Conservation (phyloP, 35 echinoderm and acorn worm genomes). For the Chiridota heheva region DNA sequence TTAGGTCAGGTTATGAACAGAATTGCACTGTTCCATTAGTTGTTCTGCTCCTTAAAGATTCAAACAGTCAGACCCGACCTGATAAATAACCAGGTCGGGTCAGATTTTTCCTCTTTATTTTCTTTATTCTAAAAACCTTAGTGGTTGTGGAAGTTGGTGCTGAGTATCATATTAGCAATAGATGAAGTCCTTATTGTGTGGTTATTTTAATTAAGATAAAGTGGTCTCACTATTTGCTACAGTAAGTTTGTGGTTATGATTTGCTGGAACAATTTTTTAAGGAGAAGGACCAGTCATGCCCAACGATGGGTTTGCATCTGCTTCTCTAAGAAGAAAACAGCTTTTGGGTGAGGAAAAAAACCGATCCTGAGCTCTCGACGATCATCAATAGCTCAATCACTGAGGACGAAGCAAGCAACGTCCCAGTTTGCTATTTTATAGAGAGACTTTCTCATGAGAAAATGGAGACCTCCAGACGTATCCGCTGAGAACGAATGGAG, state of each 20-base stretch:
- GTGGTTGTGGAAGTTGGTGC: too few relatives aligned
- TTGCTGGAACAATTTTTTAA: neutral
- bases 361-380: neutral
- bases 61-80: too few relatives aligned
- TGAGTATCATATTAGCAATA: too few relatives aligned
- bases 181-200: neutral
- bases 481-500: constrained; percentile 17
- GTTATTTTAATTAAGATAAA: neutral
- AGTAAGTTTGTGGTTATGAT: neutral
- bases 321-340: neutral
- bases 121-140: too few relatives aligned
- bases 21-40: too few relatives aligned
- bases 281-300: neutral
- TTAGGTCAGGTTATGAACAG: too few relatives aligned
- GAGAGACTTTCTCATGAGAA: constrained; percentile 7
- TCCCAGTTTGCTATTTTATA: constrained; percentile 34
- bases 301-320: neutral
- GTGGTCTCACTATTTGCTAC: neutral
- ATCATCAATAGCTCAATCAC: neutral
- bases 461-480: constrained; percentile 37
- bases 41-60: too few relatives aligned
- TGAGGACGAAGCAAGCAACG: neutral
- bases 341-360: constrained; percentile 3
- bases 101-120: too few relatives aligned
- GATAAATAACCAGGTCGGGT: too few relatives aligned